Conservation (phyloP, 2,797 vertebrate species). For the Eospalax fontanierii region DNA sequence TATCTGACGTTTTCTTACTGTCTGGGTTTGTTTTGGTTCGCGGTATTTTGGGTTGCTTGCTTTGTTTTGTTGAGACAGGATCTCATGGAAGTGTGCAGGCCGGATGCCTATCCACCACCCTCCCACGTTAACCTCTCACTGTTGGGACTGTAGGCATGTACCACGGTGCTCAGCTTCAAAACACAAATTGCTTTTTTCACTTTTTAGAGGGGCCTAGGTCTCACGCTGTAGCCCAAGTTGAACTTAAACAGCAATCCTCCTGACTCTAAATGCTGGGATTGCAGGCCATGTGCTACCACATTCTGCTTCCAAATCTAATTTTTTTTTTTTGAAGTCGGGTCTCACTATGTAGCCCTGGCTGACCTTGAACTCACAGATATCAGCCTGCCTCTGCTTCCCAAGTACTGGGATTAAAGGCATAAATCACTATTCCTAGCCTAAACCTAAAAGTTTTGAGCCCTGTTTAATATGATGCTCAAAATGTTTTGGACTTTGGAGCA, state of each 20-base stretch:
- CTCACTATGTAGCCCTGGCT: background rate
- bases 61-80: background rate
- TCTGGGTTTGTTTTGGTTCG: background rate
- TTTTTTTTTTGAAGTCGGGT: background rate
- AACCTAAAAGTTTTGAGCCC: background rate
- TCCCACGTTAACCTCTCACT: too few species aligned
- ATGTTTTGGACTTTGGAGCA: background rate
- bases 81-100: too few species aligned
- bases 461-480: background rate
- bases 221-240: too few species aligned
- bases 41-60: background rate
- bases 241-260: too few species aligned
- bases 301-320: too few species aligned
- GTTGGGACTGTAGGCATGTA: too few species aligned
- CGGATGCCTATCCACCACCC: too few species aligned
- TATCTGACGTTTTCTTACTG: background rate
- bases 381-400: background rate
- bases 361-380: background rate
- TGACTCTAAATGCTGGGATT: too few species aligned
- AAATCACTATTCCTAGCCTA: background rate
- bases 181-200: too few species aligned
- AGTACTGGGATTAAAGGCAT: background rate
- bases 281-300: too few species aligned
- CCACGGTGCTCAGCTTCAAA: too few species aligned
- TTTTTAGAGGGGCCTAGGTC: too few species aligned